These are phyloP conservation scores for Omphaloscelis lunosa DNA, from an alignment of 2,888 invertebrate genomes.

Conservation along the genomic window DNA sequence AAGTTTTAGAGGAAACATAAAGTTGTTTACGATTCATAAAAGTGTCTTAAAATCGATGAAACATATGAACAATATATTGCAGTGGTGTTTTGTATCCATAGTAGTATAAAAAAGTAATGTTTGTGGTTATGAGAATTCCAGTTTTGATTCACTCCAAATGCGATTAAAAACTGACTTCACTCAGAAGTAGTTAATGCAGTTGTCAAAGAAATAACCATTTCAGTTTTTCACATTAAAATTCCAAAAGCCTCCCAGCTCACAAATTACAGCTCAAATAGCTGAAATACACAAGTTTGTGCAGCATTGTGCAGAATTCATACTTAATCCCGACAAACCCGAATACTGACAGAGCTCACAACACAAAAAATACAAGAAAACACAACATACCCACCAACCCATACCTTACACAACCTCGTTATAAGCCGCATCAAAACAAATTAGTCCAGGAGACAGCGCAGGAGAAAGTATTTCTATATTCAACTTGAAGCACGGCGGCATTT, in stretches of 20 bases:
- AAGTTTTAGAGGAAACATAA: background rate
- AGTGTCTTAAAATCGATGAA: background rate
- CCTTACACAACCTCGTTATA: too few species aligned
- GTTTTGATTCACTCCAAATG: background rate
- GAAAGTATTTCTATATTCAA: constrained; percentile 58
- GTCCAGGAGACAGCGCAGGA: constrained; percentile 37
- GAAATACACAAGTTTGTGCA: background rate
- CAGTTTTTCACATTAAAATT: background rate
- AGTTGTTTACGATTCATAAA: constrained; percentile 2
- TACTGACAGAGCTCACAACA: constrained; percentile 29
- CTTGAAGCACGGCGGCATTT: constrained; percentile 40
- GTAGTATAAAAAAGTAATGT: background rate
- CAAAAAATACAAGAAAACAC: constrained; percentile 27
- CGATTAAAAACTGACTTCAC: background rate
- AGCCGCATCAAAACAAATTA: constrained; percentile 53
- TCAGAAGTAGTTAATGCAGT: background rate
- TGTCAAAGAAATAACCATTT: background rate
- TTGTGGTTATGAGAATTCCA: too few species aligned
- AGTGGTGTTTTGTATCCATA: background rate
- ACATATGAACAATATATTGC: background rate
- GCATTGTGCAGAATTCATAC: constrained; percentile 20
- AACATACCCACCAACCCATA: too few species aligned
- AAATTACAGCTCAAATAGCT: constrained; percentile 15
- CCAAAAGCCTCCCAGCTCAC: constrained; percentile 4
- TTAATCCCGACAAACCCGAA: constrained; percentile 39